Conservation (phyloP, 2,797 vertebrate genomes). For the Melanotaenia boesemani region DNA sequence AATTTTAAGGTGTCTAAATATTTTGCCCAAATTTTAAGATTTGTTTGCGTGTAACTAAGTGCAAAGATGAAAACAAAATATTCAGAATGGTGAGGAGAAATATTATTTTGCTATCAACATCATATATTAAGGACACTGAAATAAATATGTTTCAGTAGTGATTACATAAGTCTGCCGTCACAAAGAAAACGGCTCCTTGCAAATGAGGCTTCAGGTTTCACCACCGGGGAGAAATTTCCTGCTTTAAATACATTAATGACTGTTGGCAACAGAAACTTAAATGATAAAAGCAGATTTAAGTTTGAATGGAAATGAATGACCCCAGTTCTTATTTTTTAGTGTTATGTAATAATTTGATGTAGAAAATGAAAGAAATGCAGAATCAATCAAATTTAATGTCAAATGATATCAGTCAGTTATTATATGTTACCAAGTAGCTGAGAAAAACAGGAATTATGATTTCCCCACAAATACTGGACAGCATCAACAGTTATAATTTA, state of each 20-base stretch:
- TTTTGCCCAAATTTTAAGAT: too few species aligned
- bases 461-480: slow-evolving; percentile 27
- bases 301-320: slow-evolving; percentile 12
- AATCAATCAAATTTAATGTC: too few species aligned
- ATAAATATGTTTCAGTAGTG: not conserved
- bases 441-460: not conserved
- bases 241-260: slow-evolving; percentile 1
- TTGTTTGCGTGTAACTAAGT: too few species aligned
- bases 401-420: too few species aligned
- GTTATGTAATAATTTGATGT: slow-evolving; percentile 14
- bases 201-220: not conserved
- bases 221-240: not conserved
- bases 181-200: too few species aligned
- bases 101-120: not conserved
- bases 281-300: not conserved
- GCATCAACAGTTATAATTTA: slow-evolving; percentile 6
- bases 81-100: not conserved
- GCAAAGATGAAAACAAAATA: too few species aligned
- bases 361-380: slow-evolving; percentile 16
- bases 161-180: not conserved
- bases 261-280: slow-evolving; percentile 3
- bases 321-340: not conserved
- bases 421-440: too few species aligned
- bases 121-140: too few species aligned
- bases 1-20: too few species aligned